A percentile compares a stretch with the other conserved stretches of the same genome.
These are phyloP conservation scores for Sympetrum striolatum DNA, from an alignment of 2,888 invertebrate species.

Conservation along the genomic window DNA sequence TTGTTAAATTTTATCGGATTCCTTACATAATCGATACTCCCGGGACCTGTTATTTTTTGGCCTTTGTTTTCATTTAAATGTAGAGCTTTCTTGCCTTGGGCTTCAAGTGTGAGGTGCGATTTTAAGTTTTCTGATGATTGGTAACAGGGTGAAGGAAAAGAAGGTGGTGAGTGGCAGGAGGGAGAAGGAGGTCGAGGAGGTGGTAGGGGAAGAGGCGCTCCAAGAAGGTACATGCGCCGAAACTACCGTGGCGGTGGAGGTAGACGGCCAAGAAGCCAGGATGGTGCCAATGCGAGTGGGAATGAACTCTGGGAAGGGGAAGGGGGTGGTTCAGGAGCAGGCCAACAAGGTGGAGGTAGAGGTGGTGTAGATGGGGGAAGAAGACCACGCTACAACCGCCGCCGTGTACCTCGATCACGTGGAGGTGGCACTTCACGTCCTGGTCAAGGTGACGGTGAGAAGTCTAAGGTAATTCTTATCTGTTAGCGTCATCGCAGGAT, in stretches of 20 bases:
- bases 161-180: constrained; percentile 52
- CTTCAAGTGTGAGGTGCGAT: too few relatives aligned
- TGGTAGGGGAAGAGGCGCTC: constrained; percentile 59
- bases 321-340: neutral
- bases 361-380: neutral
- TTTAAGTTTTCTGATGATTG: too few relatives aligned
- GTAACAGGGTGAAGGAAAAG: constrained; percentile 50
- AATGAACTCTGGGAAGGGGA: constrained; percentile 35
- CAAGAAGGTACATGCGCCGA: constrained; percentile 63
- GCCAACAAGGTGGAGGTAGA: constrained; percentile 15
- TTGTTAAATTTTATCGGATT: too few relatives aligned
- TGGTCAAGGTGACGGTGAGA: constrained; percentile 21
- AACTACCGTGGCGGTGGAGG: constrained; percentile 71
- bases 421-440: constrained; percentile 20
- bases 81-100: too few relatives aligned
- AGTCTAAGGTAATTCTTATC: neutral
- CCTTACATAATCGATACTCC: too few relatives aligned
- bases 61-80: neutral
- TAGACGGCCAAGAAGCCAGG: constrained; percentile 57
- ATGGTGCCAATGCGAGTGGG: constrained; percentile 53
- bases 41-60: too few relatives aligned
- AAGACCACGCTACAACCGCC: constrained; percentile 19
- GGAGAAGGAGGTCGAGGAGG: constrained; percentile 53
- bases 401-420: constrained; percentile 30
- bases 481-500: too few relatives aligned